Evolutionary conservation across 2,797 vertebrate genomes (phyloP), one percentile per base, ranked within the genome.

Genomic region (Myripristis jacobus): DNA sequence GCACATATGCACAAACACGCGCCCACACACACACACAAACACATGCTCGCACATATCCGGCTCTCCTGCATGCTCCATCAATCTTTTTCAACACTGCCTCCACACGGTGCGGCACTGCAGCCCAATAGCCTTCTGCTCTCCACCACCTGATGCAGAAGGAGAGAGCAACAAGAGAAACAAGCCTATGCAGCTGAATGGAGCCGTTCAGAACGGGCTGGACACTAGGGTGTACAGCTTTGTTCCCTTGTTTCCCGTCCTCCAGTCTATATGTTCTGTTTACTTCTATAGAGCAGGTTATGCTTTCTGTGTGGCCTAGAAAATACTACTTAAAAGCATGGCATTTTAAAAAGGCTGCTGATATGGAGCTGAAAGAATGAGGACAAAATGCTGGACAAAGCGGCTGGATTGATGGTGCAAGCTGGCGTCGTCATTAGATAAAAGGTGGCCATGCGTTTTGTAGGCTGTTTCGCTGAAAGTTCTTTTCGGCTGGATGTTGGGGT

Each of bases 311-410:
- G 53, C 66, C 69, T 67, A 55, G 50, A 87, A 81, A 67, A n/a
- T 13, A 44, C 61, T 0, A 27, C 81, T 85, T 72, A 57, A 85
- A 79, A 78, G 80, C 36, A 57, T 2, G 66, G n/a, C 59, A 43
- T 36, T 81, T 74, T 82, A 57, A 81, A 82, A 80, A 71, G 71
- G 75, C 70, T 54, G 79, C 51, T 80, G 74, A 82, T 71, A 41
- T 21, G 2, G 54, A 1, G 59, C 76, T 81, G 79, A 87, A 76
- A 80, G 81, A 82, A 87, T 73, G 60, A 80, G 80, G 87, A 82
- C 83, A 82, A 55, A 77, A 68, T 34, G 58, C 2, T 41, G 10
- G 13, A 41, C 38, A n/a, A n/a, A 44, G 9, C 15, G 16, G 58
- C 52, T 46, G 65, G 69, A 73, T 24, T 36, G 63, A 58, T 48